Conservation (phyloP, 2,888 invertebrate genomes). For the Calliopum simillimum region DNA sequence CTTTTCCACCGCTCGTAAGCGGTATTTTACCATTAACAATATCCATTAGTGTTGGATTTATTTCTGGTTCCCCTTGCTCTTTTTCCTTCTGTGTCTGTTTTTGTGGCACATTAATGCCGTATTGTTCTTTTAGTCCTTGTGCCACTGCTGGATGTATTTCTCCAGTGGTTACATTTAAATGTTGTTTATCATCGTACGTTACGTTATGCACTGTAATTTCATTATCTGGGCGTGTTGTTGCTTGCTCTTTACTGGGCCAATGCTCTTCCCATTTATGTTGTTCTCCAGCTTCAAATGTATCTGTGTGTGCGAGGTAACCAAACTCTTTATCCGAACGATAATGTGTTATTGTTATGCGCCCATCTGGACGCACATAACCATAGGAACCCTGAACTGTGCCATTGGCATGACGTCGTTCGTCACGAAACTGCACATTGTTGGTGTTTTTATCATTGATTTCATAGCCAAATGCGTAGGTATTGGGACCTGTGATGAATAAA, state of each 20-base stretch:
- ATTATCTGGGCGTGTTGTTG: constrained; percentile 40
- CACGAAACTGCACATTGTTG: constrained; percentile 78
- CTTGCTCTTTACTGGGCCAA: constrained; percentile 55
- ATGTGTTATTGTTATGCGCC: constrained; percentile 72
- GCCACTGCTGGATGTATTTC: constrained; percentile 52
- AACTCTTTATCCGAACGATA: constrained; percentile 74
- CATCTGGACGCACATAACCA: constrained; percentile 76
- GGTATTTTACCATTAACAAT: constrained; percentile 57
- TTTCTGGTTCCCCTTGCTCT: constrained; percentile 38
- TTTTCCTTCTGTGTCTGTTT: constrained; percentile 53
- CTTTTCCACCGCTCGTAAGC: constrained; percentile 37
- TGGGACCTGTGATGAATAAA: constrained; percentile 67
- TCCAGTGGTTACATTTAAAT: constrained; percentile 56
- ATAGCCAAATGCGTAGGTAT: constrained; percentile 80
- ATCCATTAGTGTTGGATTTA: constrained; percentile 54
- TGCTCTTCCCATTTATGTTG: constrained; percentile 39
- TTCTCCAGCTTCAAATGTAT: constrained; percentile 51
- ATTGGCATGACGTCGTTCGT: constrained; percentile 77
- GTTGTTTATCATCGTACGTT: constrained; percentile 50
- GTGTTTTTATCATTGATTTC: constrained; percentile 74
- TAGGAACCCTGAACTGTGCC: constrained; percentile 81
- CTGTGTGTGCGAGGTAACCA: constrained; percentile 69
- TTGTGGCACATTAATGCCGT: constrained; percentile 57
- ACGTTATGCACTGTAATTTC: constrained; percentile 39
- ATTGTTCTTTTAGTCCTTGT: constrained; percentile 52